A percentile compares a stretch with the other conserved stretches of the same genome.
Conservation (phyloP, 1,140 invertebrate genomes). For the Trachelipus rathkii region DNA sequence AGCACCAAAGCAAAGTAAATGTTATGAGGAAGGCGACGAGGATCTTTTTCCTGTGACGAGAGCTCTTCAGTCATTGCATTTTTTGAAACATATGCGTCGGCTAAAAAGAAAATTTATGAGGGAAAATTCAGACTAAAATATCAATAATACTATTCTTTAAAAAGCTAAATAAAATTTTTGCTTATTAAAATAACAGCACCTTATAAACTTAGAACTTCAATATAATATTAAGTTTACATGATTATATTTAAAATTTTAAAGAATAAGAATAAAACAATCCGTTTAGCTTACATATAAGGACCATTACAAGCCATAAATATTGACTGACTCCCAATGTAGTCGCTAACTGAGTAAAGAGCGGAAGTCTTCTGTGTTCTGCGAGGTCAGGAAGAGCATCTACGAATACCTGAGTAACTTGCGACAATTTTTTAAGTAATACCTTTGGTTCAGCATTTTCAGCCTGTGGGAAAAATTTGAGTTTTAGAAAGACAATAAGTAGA, state of each 20-base stretch:
- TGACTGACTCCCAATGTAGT: constrained; percentile 63
- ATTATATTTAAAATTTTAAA: too few relatives aligned
- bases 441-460: background rate
- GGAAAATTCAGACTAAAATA: background rate
- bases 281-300: constrained; percentile 14
- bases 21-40: background rate
- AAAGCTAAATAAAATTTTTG: too few relatives aligned
- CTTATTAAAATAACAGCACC: too few relatives aligned
- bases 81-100: background rate
- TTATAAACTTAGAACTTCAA: too few relatives aligned
- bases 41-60: background rate
- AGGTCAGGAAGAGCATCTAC: constrained; percentile 82
- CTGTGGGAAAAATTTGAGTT: background rate
- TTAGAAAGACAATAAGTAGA: too few relatives aligned
- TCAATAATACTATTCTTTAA: too few relatives aligned
- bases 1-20: background rate
- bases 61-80: background rate
- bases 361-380: constrained; percentile 75
- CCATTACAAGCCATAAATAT: constrained; percentile 62
- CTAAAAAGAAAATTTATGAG: background rate
- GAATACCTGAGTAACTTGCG: constrained; percentile 60
- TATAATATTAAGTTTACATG: too few relatives aligned
- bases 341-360: constrained; percentile 73
- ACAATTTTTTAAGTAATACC: background rate
- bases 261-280: background rate